Evolutionary conservation across 1,140 invertebrate species (phyloP).

Genomic region (Asobara japonica): DNA sequence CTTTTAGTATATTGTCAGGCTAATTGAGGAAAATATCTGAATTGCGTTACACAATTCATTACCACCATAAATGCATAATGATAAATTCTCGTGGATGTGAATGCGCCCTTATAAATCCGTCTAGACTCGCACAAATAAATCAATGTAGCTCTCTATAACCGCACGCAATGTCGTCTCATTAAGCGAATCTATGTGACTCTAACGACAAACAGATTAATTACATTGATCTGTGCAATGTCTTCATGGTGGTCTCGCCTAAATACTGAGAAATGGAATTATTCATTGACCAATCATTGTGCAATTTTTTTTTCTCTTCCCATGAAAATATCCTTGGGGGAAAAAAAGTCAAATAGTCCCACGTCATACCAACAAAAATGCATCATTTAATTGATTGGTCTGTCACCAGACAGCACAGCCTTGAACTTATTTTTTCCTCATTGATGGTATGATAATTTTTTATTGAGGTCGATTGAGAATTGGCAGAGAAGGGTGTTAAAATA

Average conservation of each 20-base stretch:
- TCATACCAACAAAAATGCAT: background rate
- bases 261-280: background rate
- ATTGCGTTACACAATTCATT: too few species aligned
- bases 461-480: conserved; percentile 19
- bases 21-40: too few species aligned
- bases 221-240: conserved; percentile 5
- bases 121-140: background rate
- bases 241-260: conserved; percentile 9
- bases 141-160: background rate
- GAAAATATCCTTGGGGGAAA: background rate
- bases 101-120: background rate
- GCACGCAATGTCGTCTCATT: conserved; percentile 25
- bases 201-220: conserved; percentile 29
- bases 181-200: conserved; percentile 13
- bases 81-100: background rate
- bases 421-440: conserved; percentile 12
- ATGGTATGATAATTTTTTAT: conserved; percentile 21
- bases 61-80: too few species aligned
- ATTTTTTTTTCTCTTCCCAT: background rate
- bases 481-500: conserved; percentile 7
- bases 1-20: too few species aligned
- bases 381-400: background rate
- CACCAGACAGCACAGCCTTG: background rate
- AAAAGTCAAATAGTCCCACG: background rate
- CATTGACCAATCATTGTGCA: background rate